Conservation (phyloP, 2,888 invertebrate genomes). For the Epsilonema sp. region DNA sequence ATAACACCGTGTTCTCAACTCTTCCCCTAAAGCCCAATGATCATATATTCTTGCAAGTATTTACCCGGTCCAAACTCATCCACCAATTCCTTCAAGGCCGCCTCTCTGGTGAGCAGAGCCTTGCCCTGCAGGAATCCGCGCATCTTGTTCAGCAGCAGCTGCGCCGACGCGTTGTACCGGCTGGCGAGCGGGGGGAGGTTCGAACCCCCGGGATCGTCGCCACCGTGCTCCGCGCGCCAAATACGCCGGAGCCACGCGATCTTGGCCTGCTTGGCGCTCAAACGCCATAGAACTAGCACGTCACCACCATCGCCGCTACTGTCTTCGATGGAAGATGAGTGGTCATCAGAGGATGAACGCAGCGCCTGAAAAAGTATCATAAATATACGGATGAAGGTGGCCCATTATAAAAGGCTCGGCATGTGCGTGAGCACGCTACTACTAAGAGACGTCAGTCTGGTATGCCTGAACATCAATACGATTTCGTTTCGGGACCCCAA, state of each 20-base stretch:
- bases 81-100: slow-evolving; percentile 9
- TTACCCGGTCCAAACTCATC: no score
- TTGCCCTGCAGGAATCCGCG: slow-evolving; percentile 12
- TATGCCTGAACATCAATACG: no score
- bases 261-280: slow-evolving; percentile 17
- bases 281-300: slow-evolving; percentile 21
- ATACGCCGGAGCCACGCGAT: slow-evolving; percentile 18
- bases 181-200: no score
- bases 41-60: no score
- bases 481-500: no score
- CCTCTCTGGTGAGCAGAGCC: slow-evolving; percentile 12
- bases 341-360: no score
- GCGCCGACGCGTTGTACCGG: background rate
- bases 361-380: no score
- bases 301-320: slow-evolving; percentile 11
- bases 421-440: no score
- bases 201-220: slow-evolving; percentile 11
- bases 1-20: background rate
- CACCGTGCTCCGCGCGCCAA: slow-evolving; percentile 16
- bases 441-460: no score
- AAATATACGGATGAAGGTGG: no score
- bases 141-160: slow-evolving; percentile 11
- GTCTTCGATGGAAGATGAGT: no score
- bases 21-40: background rate
- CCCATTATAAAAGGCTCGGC: no score